phyloP scores from a whole-genome alignment of 2,888 invertebrate species.

The Serrognathus titanus region DNA sequence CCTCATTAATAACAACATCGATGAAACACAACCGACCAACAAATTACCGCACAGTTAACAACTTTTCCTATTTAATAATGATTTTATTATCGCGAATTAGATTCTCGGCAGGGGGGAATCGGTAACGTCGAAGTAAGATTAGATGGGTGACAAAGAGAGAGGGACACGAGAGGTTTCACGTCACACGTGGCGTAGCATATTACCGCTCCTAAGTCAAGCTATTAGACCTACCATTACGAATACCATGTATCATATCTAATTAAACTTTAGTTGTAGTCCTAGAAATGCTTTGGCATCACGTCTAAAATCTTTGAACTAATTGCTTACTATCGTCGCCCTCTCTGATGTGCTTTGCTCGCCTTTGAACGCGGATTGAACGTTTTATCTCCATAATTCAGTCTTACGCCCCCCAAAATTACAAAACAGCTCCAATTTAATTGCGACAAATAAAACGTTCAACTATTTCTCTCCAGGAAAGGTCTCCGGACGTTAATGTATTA shows the following conservation, averaged over 20 bases:
- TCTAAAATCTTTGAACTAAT: not conserved
- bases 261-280: not conserved
- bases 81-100: not conserved
- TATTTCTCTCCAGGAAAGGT: too few species aligned
- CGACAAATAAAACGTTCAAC: too few species aligned
- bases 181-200: not conserved
- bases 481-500: too few species aligned
- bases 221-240: not conserved
- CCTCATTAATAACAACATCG: slow-evolving; percentile 20
- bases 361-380: too few species aligned
- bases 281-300: not conserved
- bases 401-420: too few species aligned
- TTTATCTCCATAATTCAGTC: too few species aligned
- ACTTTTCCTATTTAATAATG: not conserved
- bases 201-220: not conserved
- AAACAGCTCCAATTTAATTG: too few species aligned
- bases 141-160: not conserved
- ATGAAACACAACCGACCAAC: slow-evolving; percentile 14
- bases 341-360: too few species aligned
- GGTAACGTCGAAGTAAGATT: too few species aligned
- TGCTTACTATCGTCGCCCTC: not conserved
- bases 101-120: too few species aligned
- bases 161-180: not conserved
- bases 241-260: not conserved
- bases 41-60: slow-evolving; percentile 16